Evolutionary conservation across 2,797 vertebrate genomes (phyloP), one percentile per base, ranked within the genome.

Genomic region (Cottoperca gobio): DNA sequence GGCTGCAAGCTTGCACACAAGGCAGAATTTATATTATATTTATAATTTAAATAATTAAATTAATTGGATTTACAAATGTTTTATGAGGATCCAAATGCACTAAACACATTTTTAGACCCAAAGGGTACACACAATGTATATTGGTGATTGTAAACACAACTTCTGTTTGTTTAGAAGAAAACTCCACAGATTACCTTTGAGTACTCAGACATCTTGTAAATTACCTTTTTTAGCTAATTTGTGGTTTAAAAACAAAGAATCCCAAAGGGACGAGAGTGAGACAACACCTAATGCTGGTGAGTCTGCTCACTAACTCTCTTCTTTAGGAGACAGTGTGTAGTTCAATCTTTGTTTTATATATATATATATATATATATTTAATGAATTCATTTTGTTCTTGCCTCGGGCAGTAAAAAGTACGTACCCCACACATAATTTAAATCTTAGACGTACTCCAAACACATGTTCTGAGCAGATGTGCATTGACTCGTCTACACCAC

Each of bases 81-180:
- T 28, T 14, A 39, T 39, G 33, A 35, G 14, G 17, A 37, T 23
- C 40, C n/a, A 23, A 23, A 57, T 68, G n/a, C 40, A 23, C 14
- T 33, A 21, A 28, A 52, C 21, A 28, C 23, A 31, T 39, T 40
- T 50, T 65, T 35, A 23, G 49, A 49, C 37, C 39, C 59, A 37
- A 17, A 33, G 21, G 40, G 37, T 24, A 10, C 16, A 43, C 43
- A 42, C 33, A 13, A 12, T 24, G 33, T n/a, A 23, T 26, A 72
- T 62, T 14, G 14, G 11, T 19, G 21, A 28, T 23, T 8, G 24
- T 19, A 62, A 53, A 62, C 46, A 52, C 8, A 52, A 17, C 3
- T 45, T 53, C 19, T 59, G 71, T 42, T 53, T 42, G 52, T 37
- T 61, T 42, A 13, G 2, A 45, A 21, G 74, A 43, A 43, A 65